Percentiles rank a stretch among this genome's conserved stretches.
Evolutionary conservation across 2,113 vertebrate genomes (phyloP).

Genomic region (Grallaria varia): DNA sequence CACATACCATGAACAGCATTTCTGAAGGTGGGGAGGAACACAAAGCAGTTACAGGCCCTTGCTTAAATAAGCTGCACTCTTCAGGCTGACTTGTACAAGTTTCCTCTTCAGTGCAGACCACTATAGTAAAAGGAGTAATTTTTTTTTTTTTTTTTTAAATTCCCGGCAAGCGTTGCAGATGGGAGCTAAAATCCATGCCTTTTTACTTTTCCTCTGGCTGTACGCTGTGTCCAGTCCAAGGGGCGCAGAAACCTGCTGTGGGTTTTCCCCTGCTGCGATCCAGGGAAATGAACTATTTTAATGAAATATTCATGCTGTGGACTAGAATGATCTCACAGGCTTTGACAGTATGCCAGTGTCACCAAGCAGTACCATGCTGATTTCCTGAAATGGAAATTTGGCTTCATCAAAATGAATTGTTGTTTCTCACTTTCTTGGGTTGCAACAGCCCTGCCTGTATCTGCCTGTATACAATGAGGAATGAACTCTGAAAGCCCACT

Average conservation of each 20-base stretch:
- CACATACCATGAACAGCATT: accelerated
- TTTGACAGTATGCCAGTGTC: slow-evolving; percentile 28
- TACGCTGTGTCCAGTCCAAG: not conserved
- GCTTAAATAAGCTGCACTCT: not conserved
- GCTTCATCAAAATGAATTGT: not conserved
- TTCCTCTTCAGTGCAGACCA: not conserved
- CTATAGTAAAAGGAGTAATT: not conserved
- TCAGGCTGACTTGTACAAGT: not conserved
- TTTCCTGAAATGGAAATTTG: slow-evolving; percentile 35
- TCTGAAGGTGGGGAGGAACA: not conserved
- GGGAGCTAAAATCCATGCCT: not conserved
- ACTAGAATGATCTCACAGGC: slow-evolving; percentile 51
- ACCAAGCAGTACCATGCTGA: slow-evolving; percentile 20
- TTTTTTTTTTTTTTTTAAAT: not conserved
- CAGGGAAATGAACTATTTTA: slow-evolving; percentile 65
- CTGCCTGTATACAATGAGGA: not conserved
- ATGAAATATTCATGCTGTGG: slow-evolving; percentile 49
- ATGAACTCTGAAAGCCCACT: not conserved
- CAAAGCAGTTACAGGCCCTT: not conserved
- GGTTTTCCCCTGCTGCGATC: not conserved
- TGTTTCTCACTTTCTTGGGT: not conserved
- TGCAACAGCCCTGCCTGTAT: not conserved
- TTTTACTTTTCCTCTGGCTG: not conserved
- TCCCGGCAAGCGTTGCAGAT: not conserved
- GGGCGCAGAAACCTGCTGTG: not conserved